phyloP scores from a whole-genome alignment of 2,113 vertebrate genomes.

The Plecturocebus donacophilus region DNA sequence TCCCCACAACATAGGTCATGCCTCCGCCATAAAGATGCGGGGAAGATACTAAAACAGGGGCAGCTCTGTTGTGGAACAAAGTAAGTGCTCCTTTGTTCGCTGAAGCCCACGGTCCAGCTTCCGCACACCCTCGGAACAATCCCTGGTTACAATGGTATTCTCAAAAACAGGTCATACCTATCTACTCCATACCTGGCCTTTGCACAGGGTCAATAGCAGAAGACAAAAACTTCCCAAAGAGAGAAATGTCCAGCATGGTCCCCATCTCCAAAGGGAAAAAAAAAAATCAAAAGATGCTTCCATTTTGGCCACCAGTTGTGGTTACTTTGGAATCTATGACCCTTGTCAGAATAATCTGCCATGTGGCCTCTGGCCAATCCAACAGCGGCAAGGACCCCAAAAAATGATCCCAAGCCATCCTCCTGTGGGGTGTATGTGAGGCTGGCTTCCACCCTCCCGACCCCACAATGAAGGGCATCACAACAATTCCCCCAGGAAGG shows the following conservation, averaged over 20 bases:
- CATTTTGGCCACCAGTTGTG: not conserved
- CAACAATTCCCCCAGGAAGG: not conserved
- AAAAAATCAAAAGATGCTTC: not conserved
- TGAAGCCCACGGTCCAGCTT: not conserved
- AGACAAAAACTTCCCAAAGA: not conserved
- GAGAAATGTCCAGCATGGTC: not conserved
- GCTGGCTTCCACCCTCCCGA: not conserved
- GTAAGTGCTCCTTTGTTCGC: not conserved
- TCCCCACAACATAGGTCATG: not conserved
- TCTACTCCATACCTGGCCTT: not conserved
- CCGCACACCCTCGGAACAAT: not conserved
- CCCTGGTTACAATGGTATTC: not conserved
- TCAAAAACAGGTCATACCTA: not conserved
- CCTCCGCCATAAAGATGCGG: not conserved
- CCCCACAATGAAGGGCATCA: no score
- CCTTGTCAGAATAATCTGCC: not conserved
- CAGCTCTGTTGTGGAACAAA: not conserved
- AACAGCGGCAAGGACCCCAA: not conserved
- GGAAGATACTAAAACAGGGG: not conserved
- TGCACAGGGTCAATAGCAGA: not conserved
- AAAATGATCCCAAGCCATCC: not conserved
- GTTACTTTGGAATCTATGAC: not conserved
- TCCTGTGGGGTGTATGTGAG: fast-evolving
- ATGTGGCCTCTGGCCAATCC: not conserved
- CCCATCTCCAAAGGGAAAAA: not conserved